Evolutionary conservation across 2,888 invertebrate species (phyloP).

Genomic region (Chaitophorus viminalis): DNA sequence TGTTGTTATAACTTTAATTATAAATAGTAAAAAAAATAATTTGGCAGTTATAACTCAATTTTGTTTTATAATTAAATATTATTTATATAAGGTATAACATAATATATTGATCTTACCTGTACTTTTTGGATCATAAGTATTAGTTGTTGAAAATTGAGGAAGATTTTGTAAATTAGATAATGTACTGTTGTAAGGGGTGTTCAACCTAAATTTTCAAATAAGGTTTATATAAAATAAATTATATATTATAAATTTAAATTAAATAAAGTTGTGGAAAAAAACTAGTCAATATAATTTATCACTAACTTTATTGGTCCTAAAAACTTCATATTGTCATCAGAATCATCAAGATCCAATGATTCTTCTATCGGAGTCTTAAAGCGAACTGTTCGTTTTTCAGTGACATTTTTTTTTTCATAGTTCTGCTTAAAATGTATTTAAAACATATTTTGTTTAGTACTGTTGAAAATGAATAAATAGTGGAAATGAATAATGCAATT

Average conservation of each 20-base stretch:
- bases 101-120: constrained; percentile 4
- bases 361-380: constrained; percentile 60
- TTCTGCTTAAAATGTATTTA: constrained; percentile 23
- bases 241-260: too few relatives aligned
- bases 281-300: neutral
- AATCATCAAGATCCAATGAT: constrained; percentile 42
- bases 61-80: neutral
- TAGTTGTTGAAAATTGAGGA: constrained; percentile 44
- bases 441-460: neutral
- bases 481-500: too few relatives aligned
- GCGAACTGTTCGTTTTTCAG: constrained; percentile 49
- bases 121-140: constrained; percentile 10
- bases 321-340: constrained; percentile 57
- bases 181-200: constrained; percentile 38
- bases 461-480: too few relatives aligned
- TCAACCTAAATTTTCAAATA: constrained; percentile 33
- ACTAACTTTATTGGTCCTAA: constrained; percentile 58
- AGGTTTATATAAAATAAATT: neutral
- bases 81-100: neutral
- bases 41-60: neutral
- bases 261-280: too few relatives aligned
- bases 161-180: constrained; percentile 33
- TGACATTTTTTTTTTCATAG: constrained; percentile 26
- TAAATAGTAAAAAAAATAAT: too few relatives aligned
- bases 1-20: too few relatives aligned